Conservation (phyloP, 2,113 vertebrate genomes). For the Nyctereutes procyonoides region DNA sequence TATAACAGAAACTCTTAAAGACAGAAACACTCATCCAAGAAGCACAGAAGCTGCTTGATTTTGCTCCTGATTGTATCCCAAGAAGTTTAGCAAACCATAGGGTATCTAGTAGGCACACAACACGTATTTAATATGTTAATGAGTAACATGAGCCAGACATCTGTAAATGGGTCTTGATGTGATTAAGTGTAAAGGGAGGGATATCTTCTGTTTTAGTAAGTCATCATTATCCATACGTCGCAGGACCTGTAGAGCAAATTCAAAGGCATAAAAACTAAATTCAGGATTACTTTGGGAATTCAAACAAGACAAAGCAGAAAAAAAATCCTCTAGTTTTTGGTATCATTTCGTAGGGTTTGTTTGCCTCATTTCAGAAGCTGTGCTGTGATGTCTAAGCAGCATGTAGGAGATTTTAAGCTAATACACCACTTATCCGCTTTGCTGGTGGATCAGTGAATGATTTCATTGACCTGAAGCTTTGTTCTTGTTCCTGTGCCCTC, state of each 20-base stretch:
- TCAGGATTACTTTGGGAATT: conserved; percentile 47
- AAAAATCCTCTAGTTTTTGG: conserved; percentile 63
- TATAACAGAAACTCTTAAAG: not conserved
- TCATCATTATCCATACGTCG: conserved; percentile 40
- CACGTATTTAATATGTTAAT: conserved; percentile 62
- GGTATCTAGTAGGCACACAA: not conserved
- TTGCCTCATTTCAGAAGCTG: conserved; percentile 76
- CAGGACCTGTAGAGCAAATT: conserved; percentile 58
- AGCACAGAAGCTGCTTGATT: not conserved
- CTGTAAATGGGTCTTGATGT: conserved; percentile 29
- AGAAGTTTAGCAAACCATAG: conserved; percentile 43
- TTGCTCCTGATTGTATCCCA: not conserved
- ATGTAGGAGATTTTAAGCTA: conserved; percentile 70
- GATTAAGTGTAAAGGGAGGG: conserved; percentile 6
- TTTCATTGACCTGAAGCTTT: conserved; percentile 78
- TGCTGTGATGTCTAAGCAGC: conserved; percentile 65
- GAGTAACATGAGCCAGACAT: conserved; percentile 58
- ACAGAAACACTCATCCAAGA: not conserved
- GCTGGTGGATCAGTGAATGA: conserved; percentile 63
- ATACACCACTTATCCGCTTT: conserved; percentile 61
- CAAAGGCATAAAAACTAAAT: conserved; percentile 64
- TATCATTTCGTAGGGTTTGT: not conserved
- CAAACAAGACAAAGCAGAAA: conserved; percentile 48
- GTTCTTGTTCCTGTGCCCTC: conserved; percentile 64
- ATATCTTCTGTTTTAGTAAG: conserved; percentile 53